A percentile compares a stretch with the other conserved stretches of the same genome.
Evolutionary conservation across 2,113 vertebrate genomes (phyloP).

Genomic region (Callipepla squamata): DNA sequence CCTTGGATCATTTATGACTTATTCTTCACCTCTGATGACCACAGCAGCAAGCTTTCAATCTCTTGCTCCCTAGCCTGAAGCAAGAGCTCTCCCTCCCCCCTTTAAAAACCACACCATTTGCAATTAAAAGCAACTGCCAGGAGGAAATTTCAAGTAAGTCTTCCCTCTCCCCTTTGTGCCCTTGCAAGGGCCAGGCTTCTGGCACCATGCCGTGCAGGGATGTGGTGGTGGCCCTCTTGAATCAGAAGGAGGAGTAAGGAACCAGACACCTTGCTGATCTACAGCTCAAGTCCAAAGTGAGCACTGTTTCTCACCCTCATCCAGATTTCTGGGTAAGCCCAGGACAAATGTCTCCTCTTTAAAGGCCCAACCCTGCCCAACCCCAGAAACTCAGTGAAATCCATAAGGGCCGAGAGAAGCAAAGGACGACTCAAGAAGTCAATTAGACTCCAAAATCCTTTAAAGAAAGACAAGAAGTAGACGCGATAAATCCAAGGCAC

Average conservation of each 20-base stretch:
- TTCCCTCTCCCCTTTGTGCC: background rate
- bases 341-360: background rate
- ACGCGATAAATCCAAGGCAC: background rate
- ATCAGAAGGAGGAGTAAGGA: background rate
- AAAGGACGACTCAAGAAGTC: background rate
- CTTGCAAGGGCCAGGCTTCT: background rate
- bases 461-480: background rate
- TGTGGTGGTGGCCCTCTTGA: accelerated
- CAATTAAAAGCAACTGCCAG: conserved; percentile 62
- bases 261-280: accelerated
- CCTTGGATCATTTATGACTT: conserved; percentile 80
- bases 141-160: conserved; percentile 12
- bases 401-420: background rate
- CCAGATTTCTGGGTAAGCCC: background rate
- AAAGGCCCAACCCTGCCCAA: background rate
- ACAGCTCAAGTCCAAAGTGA: background rate
- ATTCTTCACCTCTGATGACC: conserved; percentile 79
- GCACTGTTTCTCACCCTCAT: too few species aligned
- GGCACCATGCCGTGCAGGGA: accelerated
- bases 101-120: conserved; percentile 38
- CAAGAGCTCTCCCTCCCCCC: conserved; percentile 53
- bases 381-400: background rate
- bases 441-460: background rate
- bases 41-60: conserved; percentile 74
- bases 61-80: conserved; percentile 63